Conservation (phyloP, 2,113 vertebrate genomes). For the Ciconia boyciana region DNA sequence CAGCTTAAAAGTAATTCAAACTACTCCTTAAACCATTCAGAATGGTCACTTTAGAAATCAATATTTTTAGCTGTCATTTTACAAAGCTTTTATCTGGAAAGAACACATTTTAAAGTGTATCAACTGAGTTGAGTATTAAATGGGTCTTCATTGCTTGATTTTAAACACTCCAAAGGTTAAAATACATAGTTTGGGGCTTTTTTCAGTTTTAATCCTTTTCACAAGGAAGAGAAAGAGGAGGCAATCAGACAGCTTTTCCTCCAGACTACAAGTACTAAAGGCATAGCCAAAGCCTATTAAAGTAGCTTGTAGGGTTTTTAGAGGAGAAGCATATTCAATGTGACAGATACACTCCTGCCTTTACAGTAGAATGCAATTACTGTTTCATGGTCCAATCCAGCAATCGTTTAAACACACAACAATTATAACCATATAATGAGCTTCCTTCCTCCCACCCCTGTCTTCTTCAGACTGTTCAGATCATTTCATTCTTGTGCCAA, state of each 20-base stretch:
- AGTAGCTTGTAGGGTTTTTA: neutral
- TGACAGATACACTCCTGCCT: neutral
- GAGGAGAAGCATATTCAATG: fast-evolving
- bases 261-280: neutral
- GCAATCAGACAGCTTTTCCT: neutral
- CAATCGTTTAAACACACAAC: neutral
- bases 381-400: neutral
- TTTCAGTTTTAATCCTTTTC: neutral
- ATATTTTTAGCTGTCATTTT: neutral
- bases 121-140: neutral
- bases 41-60: neutral
- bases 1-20: neutral
- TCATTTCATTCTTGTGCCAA: neutral
- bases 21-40: neutral
- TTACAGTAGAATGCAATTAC: neutral
- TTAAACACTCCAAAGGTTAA: neutral
- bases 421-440: neutral
- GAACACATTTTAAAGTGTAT: neutral
- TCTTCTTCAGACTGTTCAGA: neutral
- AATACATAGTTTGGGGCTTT: fast-evolving
- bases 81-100: neutral
- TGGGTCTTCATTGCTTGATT: neutral
- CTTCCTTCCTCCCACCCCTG: neutral
- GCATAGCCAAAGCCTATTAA: fast-evolving
- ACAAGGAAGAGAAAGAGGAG: neutral